These are phyloP conservation scores for Galerucella pusilla DNA, from an alignment of 2,888 invertebrate species.

Conservation along the genomic window DNA sequence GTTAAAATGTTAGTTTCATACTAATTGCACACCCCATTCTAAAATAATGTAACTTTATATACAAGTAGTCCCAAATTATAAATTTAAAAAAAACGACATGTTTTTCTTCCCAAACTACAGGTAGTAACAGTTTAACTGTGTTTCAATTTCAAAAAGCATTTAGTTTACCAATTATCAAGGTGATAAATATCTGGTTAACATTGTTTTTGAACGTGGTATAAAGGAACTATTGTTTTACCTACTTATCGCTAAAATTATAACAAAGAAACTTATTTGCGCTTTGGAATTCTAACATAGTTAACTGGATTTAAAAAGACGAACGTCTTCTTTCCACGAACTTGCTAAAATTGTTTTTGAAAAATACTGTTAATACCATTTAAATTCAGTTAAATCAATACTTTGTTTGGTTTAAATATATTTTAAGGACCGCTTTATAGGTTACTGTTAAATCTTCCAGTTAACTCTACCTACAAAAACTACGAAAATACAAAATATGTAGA, in stretches of 20 bases:
- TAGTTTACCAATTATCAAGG: conserved; percentile 19
- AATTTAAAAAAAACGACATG: neutral
- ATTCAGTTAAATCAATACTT: too few relatives aligned
- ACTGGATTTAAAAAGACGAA: neutral
- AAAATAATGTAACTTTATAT: neutral
- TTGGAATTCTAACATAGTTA: neutral
- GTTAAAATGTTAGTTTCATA: neutral
- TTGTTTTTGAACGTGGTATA: neutral
- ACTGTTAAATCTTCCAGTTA: too few relatives aligned
- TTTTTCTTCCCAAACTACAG: neutral
- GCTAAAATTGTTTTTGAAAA: neutral
- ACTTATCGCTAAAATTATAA: conserved; percentile 5
- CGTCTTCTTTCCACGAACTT: neutral
- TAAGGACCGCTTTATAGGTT: too few relatives aligned
- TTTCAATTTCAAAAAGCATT: conserved; percentile 8
- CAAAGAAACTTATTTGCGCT: conserved; percentile 8
- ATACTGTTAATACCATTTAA: neutral
- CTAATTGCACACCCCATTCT: neutral
- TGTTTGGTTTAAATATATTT: too few relatives aligned
- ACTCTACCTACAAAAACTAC: too few relatives aligned
- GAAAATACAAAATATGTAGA: too few relatives aligned
- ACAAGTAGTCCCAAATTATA: too few relatives aligned
- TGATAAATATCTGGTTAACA: conserved; percentile 12
- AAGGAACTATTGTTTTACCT: conserved; percentile 16
- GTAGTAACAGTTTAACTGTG: conserved; percentile 6